phyloP scores from a whole-genome alignment of 2,888 invertebrate species.

The Dryomyza anilis region DNA sequence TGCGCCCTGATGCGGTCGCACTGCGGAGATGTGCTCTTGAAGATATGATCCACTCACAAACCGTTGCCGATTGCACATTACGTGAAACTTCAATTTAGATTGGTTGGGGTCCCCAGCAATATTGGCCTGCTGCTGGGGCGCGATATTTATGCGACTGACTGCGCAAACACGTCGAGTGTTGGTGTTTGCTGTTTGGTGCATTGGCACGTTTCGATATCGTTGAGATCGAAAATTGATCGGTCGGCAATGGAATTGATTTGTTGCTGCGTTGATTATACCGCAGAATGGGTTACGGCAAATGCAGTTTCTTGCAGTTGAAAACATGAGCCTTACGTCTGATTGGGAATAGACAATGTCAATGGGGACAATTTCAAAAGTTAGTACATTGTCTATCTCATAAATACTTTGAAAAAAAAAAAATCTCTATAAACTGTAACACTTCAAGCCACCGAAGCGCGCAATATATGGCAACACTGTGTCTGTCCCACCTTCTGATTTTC shows the following conservation, averaged over 20 bases:
- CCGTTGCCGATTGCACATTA: conserved; percentile 20
- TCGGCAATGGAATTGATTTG: conserved; percentile 6
- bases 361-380: too few species aligned
- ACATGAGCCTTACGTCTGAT: too few species aligned
- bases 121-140: neutral
- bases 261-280: neutral
- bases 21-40: conserved; percentile 25
- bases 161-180: conserved; percentile 5
- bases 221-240: conserved; percentile 4
- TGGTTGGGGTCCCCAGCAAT: neutral
- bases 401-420: too few species aligned
- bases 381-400: too few species aligned
- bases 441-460: neutral
- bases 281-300: neutral
- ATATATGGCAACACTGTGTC: too few species aligned
- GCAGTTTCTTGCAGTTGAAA: neutral
- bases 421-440: too few species aligned
- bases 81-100: conserved; percentile 23
- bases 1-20: neutral
- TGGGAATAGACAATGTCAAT: too few species aligned
- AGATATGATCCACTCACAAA: conserved; percentile 25
- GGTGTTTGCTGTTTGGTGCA: neutral
- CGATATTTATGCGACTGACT: conserved; percentile 11
- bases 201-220: conserved; percentile 11
- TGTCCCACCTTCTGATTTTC: conserved; percentile 9